Conservation (phyloP, 2,888 invertebrate genomes). For the Pterostichus madidus region DNA sequence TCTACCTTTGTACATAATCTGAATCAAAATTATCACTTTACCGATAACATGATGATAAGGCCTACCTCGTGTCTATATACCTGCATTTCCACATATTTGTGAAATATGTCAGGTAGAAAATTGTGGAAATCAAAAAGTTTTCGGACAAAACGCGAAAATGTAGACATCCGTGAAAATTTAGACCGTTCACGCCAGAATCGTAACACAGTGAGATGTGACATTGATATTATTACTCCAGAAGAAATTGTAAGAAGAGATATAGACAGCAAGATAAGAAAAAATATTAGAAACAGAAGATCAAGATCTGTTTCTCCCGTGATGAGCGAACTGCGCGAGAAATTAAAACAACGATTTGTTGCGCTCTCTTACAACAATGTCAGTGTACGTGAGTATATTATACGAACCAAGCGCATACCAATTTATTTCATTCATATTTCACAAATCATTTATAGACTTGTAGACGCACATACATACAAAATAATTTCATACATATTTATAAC, state of each 20-base stretch:
- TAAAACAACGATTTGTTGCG: background rate
- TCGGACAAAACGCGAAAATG: conserved; percentile 23
- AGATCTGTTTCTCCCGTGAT: conserved; percentile 61
- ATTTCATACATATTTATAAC: conserved; percentile 30
- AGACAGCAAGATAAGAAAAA: conserved; percentile 10
- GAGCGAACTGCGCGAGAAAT: conserved; percentile 40
- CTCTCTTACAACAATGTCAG: conserved; percentile 57
- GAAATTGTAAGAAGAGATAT: conserved; percentile 1
- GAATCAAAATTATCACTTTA: conserved; percentile 30
- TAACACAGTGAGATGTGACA: conserved; percentile 11
- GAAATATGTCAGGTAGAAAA: conserved; percentile 35
- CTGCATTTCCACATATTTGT: background rate
- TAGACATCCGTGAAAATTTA: conserved; percentile 23
- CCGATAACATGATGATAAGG: conserved; percentile 47
- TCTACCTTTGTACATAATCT: conserved; percentile 38
- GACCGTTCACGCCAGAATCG: conserved; percentile 15
- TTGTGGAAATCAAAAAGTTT: conserved; percentile 40
- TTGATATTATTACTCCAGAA: conserved; percentile 17
- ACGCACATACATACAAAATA: background rate
- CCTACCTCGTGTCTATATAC: conserved; percentile 8
- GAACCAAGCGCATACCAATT: conserved; percentile 2
- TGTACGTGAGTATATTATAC: conserved; percentile 48
- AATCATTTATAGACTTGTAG: background rate
- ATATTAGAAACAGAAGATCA: conserved; percentile 43
- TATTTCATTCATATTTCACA: conserved; percentile 18